Evolutionary conservation across 2,888 invertebrate genomes (phyloP).

Genomic region (Drosophila emarginata): DNA sequence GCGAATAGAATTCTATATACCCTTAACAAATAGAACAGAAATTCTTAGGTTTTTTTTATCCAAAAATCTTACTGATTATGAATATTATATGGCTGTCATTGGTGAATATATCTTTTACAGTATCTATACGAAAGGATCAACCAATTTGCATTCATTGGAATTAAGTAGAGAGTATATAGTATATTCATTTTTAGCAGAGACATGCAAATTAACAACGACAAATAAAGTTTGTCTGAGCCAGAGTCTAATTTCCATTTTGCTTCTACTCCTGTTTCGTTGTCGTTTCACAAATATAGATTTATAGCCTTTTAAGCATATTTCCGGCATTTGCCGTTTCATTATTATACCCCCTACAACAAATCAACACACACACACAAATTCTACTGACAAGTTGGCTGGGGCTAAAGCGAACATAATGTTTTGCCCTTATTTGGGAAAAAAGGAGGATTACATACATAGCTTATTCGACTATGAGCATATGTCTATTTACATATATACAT

Average conservation of each 20-base stretch:
- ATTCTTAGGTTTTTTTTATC: too few species aligned
- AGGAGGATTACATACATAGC: conserved; percentile 1
- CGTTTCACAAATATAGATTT: conserved; percentile 59
- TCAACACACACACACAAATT: conserved; percentile 13
- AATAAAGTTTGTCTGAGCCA: conserved; percentile 61
- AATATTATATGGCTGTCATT: too few species aligned
- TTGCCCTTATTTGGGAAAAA: not conserved
- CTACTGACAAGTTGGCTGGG: not conserved
- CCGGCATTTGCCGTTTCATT: conserved; percentile 51
- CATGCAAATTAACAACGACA: conserved; percentile 11
- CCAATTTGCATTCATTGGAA: too few species aligned
- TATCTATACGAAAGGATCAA: too few species aligned
- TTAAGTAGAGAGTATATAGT: not conserved
- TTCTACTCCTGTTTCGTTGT: not conserved
- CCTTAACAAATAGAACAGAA: not conserved
- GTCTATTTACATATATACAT: not conserved
- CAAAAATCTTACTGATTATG: too few species aligned
- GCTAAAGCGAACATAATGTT: not conserved
- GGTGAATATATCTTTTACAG: too few species aligned
- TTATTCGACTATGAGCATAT: not conserved
- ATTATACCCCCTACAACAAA: conserved; percentile 39
- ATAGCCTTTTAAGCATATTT: conserved; percentile 71
- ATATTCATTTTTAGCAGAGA: not conserved
- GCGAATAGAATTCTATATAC: not conserved
- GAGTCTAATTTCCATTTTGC: conserved; percentile 63